Base-by-base conservation (phyloP, 2,888 invertebrate species). In the Rapana venosa region DNA sequence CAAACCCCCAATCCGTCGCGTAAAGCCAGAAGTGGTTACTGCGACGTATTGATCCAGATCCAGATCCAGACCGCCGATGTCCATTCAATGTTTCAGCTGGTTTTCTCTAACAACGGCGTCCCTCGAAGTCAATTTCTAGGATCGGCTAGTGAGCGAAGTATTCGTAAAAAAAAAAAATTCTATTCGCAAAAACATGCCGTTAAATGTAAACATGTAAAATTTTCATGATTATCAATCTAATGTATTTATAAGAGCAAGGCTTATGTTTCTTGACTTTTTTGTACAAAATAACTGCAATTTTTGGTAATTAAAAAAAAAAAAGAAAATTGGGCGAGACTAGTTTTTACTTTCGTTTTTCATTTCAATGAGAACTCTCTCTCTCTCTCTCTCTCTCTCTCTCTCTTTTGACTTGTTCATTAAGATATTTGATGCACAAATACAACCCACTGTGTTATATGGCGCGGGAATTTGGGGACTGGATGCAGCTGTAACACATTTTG, bases 71-170 rank as follows among this genome's bases (percentile, higher is more conserved):
- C 47, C 32, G 35, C 86, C 61, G 66, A 86, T 66, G 22, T 66
- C 86, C 86, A 86, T 86, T 61, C 86, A 61, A n/a, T 35, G 61
- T 26, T 30, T 36, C 85, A 47, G 30, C 47, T 4, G 20, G 11
- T 47, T 83, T 47, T 26, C 81, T 74, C 35, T 36, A 66, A 85
- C 89, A 89, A 89, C 89, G 85, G 89, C 89, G 89, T 89, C 89
- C 89, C 84, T 89, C 89, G 77, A 70, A 85, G 26, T 85, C 35
- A 4, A 66, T 32, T n/a, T 47, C 8, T 15, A 36, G 26, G 47
- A 36, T 47, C 47, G 81, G 81, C 47, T 47, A 6, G 36, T 22
- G 47, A 83, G 13, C 81, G 81, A 83, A 83, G 36, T n/a, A 66
- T 74, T 22, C n/a, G 26, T 74, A 4, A 74, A 11, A 74, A 74